A percentile compares a stretch with the other conserved stretches of the same genome.
phyloP scores from a whole-genome alignment of 2,797 vertebrate genomes.

The Anolis apletophallus region DNA sequence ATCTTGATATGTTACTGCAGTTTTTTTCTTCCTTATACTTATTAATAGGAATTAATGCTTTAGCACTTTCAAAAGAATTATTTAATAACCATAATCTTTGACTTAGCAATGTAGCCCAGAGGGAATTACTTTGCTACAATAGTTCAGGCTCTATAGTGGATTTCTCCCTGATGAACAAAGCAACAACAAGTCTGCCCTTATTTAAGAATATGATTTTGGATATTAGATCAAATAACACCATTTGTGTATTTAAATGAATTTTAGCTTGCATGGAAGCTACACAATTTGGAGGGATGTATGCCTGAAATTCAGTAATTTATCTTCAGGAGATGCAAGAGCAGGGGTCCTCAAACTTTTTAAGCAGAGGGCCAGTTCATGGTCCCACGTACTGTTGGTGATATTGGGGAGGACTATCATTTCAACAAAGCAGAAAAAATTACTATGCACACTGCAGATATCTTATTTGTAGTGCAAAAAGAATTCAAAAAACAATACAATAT shows the following conservation, averaged over 20 bases:
- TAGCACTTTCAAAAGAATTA: slow-evolving; percentile 35
- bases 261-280: not conserved
- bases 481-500: too few relatives aligned
- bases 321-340: not conserved
- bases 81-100: slow-evolving; percentile 39
- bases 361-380: too few relatives aligned
- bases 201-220: not conserved
- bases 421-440: too few relatives aligned
- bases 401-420: too few relatives aligned
- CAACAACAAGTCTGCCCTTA: not conserved
- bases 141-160: not conserved
- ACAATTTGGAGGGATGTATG: not conserved
- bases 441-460: too few relatives aligned
- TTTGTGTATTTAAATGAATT: not conserved
- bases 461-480: too few relatives aligned
- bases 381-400: too few relatives aligned
- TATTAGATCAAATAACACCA: not conserved
- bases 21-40: slow-evolving; percentile 42
- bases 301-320: not conserved
- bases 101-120: not conserved
- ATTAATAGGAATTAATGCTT: slow-evolving; percentile 39
- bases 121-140: not conserved
- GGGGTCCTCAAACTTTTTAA: too few relatives aligned
- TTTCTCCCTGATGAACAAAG: not conserved
- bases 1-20: slow-evolving; percentile 41